Base-by-base conservation (phyloP, 2,113 vertebrate genomes). In the Piliocolobus tephrosceles region DNA sequence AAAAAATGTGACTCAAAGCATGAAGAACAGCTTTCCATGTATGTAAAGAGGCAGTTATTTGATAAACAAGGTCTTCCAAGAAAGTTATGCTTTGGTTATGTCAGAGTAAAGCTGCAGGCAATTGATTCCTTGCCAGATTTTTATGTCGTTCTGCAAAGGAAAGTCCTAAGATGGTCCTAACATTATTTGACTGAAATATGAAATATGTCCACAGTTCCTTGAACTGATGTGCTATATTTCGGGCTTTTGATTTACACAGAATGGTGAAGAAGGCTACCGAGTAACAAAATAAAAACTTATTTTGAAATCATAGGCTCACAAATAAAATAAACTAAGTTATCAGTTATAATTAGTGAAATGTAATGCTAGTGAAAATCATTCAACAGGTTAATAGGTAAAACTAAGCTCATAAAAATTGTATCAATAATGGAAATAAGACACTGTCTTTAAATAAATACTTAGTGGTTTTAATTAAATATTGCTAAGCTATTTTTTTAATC, bases 71-170 rank as follows among this genome's bases (percentile, higher is more conserved):
- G 23, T 88, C 55, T 91, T 92, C 38, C 45, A 0, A 0, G 76
- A 82, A 95, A 96, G 52, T 80, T 95, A 43, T 0, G 4, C 50
- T 88, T 95, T 50, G 55, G 6, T 43, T 1, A 30, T 92, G 25
- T 79, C 40, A 57, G 13, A 94, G 40, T 79, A 91, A 86, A 76
- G 79, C 58, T 96, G 66, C 50, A 96, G 78, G 35, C 40, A 96
- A 8, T 94, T 96, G 72, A 97, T 95, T 96, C n/a, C 17, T 91
- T 96, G 58, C 83, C 79, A 81, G 70, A 76, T 98, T 95, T 97
- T 97, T 76, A 95, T 40, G 90, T 95, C 82, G 90, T 38, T 93
- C 64, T 96, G 47, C 94, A 57, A 97, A 96, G 96, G 35, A 76
- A 95, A 98, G 98, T 6, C 12, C 82, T 98, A 92, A 70, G 13